Evolutionary conservation across 2,797 vertebrate genomes (phyloP).

Genomic region (Pseudochaenichthys georgianus): DNA sequence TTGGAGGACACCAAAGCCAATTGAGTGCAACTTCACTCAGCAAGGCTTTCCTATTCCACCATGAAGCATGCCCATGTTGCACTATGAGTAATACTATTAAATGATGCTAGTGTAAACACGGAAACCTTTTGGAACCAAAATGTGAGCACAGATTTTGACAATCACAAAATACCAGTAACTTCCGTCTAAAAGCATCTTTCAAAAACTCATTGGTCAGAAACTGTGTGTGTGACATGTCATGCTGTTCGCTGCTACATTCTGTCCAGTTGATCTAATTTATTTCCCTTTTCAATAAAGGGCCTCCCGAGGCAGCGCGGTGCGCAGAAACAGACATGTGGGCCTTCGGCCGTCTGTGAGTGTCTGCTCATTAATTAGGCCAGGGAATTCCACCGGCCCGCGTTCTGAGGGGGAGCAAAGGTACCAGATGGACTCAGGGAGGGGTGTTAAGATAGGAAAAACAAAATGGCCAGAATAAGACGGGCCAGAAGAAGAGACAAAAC

Average conservation of each 20-base stretch:
- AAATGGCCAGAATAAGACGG: conserved; percentile 65
- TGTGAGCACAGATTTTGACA: background rate
- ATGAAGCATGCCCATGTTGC: background rate
- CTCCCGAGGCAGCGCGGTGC: conserved; percentile 74
- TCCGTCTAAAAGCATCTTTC: conserved; percentile 23
- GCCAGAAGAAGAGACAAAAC: conserved; percentile 53
- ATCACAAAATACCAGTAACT: conserved; percentile 8
- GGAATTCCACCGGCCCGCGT: conserved; percentile 85
- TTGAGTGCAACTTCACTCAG: background rate
- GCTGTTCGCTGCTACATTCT: conserved; percentile 77
- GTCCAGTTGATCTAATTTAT: conserved; percentile 84
- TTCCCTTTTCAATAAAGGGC: conserved; percentile 84
- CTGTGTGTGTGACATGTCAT: conserved; percentile 60
- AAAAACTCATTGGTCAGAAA: conserved; percentile 37
- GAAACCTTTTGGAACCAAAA: background rate
- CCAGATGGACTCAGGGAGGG: conserved; percentile 88
- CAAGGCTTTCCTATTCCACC: background rate
- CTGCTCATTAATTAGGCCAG: conserved; percentile 89
- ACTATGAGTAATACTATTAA: background rate
- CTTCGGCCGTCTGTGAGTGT: conserved; percentile 85
- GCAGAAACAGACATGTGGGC: conserved; percentile 81
- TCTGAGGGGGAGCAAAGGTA: conserved; percentile 84
- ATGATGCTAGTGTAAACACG: background rate
- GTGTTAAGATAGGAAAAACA: conserved; percentile 75
- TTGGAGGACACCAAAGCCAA: background rate